Base-by-base conservation (phyloP, 2,797 vertebrate species). In the Oceanodroma leucorhoa region DNA sequence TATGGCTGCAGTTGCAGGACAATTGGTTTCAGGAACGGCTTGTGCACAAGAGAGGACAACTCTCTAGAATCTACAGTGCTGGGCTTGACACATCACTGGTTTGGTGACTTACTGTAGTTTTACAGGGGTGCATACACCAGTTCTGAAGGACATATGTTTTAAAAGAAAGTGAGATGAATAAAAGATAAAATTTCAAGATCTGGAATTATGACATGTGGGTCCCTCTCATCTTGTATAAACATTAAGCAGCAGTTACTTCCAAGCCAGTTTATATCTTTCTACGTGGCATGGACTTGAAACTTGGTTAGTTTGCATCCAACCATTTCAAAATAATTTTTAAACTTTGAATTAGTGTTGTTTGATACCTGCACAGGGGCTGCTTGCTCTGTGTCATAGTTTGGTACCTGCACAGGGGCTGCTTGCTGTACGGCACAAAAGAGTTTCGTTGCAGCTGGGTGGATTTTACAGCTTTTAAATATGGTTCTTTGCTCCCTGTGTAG, bases 131-230 rank as follows among this genome's bases (percentile, higher is more conserved):
- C 1, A 1, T 4, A 14, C 19, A n/a, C 11, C 62, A 23, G 38
- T 53, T 70, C 20, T 51, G 54, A 90, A 71, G 30, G 62, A 45
- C 5, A 81, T 66, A 54, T 8, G 5, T 61, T 88, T 78, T 27
- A 75, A 70, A 88, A 72, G 32, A 41, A 86, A 55, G 21, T 17
- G 8, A 3, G 16, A 23, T 2, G 4, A 76, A 87, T 30, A 73
- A 38, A 66, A 77, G 32, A 43, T 16, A 69, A 29, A 53, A 36
- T 38, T 41, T 55, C 30, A 81, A 11, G 12, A 69, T 78, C 38
- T 2, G 2, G 32, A 84, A 72, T 71, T 43, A 53, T 0, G 2
- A 82, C 0, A 1, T 10, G 20, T 32, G 32, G 3, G 32, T 54
- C 15, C 10, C 27, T 72, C 53, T 16, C 16, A 22, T 53, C 17